Evolutionary conservation across 2,113 vertebrate genomes (phyloP), one percentile per base, ranked within the genome.

Genomic region (Sus scrofa): DNA sequence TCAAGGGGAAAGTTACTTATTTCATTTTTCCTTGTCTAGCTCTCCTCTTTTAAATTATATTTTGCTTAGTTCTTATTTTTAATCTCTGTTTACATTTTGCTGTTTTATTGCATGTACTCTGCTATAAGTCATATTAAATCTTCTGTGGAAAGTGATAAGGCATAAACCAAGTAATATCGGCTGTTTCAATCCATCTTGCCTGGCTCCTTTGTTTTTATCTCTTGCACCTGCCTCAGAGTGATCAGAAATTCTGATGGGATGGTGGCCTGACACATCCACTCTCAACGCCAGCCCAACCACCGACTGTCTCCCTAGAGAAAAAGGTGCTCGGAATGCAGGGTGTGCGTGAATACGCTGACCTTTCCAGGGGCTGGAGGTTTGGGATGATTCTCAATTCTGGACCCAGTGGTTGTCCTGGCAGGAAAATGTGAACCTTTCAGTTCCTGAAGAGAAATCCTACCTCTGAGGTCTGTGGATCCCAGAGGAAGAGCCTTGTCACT

Each of bases 21-120:
- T 70, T 86, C 7, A 15, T 77, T 87, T 86, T 92, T 67, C 68
- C 82, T 90, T 90, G 24, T 56, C 32, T 92, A 52, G 10, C 52
- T 68, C 27, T 86, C 37, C 16, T 90, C 60, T 85, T 86, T 34
- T 97, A 71, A 87, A 81, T 95, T 77, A 82, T 19, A 10, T 37
- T 89, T 71, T 65, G 1, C 62, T 81, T 84, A 14, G 8, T 58
- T 90, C 70, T 65, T 37, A 70, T 24, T 94, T 97, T 94, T 39
- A 67, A 84, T 94, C 34, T 86, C 44, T 97, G 44, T 94, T 92
- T 94, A 52, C 22, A 54, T 71, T 94, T 94, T 96, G 39, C 71
- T 77, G 30, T 79, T 89, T 91, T 82, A 81, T 50, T 86, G 50
- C 22, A 22, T 85, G 34, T 24, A n/a, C 78, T 92, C 82, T 86